Base-by-base conservation (phyloP, 2,113 vertebrate species). In the Gymnogyps californianus region DNA sequence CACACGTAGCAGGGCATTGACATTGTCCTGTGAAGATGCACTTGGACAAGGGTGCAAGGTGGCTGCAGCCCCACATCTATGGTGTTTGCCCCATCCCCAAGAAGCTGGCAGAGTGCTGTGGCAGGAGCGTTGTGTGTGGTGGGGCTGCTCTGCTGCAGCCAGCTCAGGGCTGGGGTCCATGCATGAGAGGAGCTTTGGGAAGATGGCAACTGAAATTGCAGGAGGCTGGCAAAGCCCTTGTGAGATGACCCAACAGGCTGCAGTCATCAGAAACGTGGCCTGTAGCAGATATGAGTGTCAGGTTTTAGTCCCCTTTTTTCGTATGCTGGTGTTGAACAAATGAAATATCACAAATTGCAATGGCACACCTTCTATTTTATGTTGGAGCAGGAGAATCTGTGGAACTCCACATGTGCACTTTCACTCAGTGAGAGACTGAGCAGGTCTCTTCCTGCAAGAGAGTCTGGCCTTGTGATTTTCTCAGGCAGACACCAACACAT, bases 1-100 rank as follows among this genome's bases (percentile, higher is more conserved):
- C 5, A 4, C 47, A 6, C 0, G 1, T 36, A 40, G 38, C 25
- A 71, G 42, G 17, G 9, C 14, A 11, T 2, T 62, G 51, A 32
- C 3, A 0, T 32, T 31, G 9, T 67, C 25, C 46, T 69, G 38
- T 65, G 36, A 22, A 36, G 49, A 10, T 52, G 17, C 4, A 1
- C 44, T 71, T 61, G 44, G 49, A 38, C 34, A 38, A 38, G 17
- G 5, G 20, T 42, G 38, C 20, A 16, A 13, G 58, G 62, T 59
- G 52, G 15, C 29, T 72, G 46, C 76, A 83, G 49, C 19, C 7
- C 44, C 36, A 16, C 3, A 3, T 32, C 32, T 8, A 3, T 38
- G 15, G 25, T 70, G 7, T 34, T 76, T 32, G 10, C 14, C 38
- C 15, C 34, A 17, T 51, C 13, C 29, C 22, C 34, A 67, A 5